Percentiles rank a stretch among this genome's conserved stretches.
phyloP scores from a whole-genome alignment of 2,888 invertebrate genomes.

The Caenorhabditis uteleia region DNA sequence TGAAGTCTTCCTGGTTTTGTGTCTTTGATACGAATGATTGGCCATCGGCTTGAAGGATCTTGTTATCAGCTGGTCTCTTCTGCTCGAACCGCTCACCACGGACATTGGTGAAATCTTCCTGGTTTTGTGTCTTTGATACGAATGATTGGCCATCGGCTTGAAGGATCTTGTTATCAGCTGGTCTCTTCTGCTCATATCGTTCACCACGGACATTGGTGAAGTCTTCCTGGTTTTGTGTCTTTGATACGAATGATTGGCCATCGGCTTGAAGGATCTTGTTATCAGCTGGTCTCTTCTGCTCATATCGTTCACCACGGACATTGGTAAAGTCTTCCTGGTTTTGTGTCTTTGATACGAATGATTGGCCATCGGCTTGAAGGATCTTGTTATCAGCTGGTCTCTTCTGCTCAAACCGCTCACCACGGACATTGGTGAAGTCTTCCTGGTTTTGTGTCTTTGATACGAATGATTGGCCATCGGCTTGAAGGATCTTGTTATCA shows the following conservation, averaged over 20 bases:
- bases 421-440: conserved; percentile 4
- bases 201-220: conserved; percentile 3
- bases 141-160: neutral
- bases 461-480: conserved; percentile 1
- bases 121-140: neutral
- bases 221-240: conserved; percentile 6
- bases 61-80: neutral
- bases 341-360: neutral
- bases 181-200: neutral
- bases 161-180: neutral
- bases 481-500: neutral
- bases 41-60: neutral
- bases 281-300: neutral
- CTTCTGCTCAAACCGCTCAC: neutral
- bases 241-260: neutral
- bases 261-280: neutral
- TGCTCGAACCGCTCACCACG: neutral
- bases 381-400: neutral
- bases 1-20: conserved; percentile 1
- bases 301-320: conserved; percentile 1
- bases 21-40: neutral
- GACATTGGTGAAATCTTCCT: conserved; percentile 1
- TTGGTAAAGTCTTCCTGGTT: conserved; percentile 3
- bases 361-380: neutral
- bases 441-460: conserved; percentile 5